Conservation (phyloP, 64 coral and sea anemone species). For the Montipora efflorescens region DNA sequence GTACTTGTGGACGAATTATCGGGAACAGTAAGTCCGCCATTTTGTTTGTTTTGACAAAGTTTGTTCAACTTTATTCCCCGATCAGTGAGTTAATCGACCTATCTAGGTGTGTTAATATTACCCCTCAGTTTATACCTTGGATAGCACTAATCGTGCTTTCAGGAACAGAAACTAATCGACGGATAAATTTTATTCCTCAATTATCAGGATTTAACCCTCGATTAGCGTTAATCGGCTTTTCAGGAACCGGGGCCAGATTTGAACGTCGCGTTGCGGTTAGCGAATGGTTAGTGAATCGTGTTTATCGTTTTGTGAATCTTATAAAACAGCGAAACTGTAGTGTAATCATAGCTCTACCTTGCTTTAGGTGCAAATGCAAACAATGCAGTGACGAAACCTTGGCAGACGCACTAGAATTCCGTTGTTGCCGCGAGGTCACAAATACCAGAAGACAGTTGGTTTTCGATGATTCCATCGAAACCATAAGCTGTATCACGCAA, state of each 20-base stretch:
- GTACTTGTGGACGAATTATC: no score
- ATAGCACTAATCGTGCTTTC: no score
- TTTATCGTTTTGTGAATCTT: neutral
- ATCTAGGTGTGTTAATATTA: no score
- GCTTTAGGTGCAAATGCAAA: slow-evolving; percentile 43
- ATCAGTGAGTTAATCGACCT: no score
- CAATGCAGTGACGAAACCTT: neutral
- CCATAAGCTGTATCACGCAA: neutral
- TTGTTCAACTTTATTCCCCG: no score
- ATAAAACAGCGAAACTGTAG: neutral
- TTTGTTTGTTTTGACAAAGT: no score
- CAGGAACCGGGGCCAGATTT: neutral
- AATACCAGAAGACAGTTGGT: neutral
- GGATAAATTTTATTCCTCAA: no score
- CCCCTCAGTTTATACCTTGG: no score
- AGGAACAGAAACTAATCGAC: no score
- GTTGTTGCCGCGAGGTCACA: slow-evolving; percentile 20
- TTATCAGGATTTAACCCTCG: no score
- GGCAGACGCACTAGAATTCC: slow-evolving; percentile 20
- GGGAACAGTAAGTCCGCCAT: no score
- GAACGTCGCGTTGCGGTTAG: slow-evolving; percentile 21
- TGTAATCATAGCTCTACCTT: neutral
- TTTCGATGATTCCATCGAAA: slow-evolving; percentile 35
- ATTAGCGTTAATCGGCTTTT: no score
- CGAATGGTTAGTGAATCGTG: slow-evolving; percentile 1